A percentile compares a stretch with the other conserved stretches of the same genome.
These are phyloP conservation scores for Tenebrio molitor DNA, from an alignment of 1,140 invertebrate genomes.

Conservation along the genomic window DNA sequence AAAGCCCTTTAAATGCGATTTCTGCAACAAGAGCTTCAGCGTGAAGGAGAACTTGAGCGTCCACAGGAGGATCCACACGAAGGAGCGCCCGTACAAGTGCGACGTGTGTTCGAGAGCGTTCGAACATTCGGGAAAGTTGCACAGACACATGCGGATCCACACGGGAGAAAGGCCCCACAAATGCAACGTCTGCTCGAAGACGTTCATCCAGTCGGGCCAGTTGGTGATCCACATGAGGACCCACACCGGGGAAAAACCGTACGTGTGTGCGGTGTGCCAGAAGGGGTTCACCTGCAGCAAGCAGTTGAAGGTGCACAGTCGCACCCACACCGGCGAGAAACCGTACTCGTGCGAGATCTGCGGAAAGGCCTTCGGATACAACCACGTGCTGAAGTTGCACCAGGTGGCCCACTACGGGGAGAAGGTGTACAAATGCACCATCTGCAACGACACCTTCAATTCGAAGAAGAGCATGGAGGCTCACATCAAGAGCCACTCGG, in stretches of 20 bases:
- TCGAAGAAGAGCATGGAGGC: conserved; percentile 91
- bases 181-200: conserved; percentile 92
- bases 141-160: conserved; percentile 93
- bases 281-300: conserved; percentile 93
- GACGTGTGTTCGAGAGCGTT: conserved; percentile 92
- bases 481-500: conserved; percentile 91
- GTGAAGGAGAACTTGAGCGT: conserved; percentile 94
- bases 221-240: conserved; percentile 87
- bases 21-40: conserved; percentile 92
- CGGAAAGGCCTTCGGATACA: conserved; percentile 84
- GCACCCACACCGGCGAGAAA: conserved; percentile 88
- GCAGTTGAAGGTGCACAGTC: conserved; percentile 87
- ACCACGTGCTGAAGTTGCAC: conserved; percentile 89
- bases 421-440: conserved; percentile 92
- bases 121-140: conserved; percentile 92
- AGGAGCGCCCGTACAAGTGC: conserved; percentile 89
- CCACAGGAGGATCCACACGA: conserved; percentile 92
- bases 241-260: conserved; percentile 93
- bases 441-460: conserved; percentile 90
- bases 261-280: conserved; percentile 85
- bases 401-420: conserved; percentile 93
- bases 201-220: conserved; percentile 91
- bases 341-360: conserved; percentile 82
- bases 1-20: conserved; percentile 82
- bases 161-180: conserved; percentile 94